Base-by-base conservation (phyloP, 2,888 invertebrate species). In the Polyploca ridens region DNA sequence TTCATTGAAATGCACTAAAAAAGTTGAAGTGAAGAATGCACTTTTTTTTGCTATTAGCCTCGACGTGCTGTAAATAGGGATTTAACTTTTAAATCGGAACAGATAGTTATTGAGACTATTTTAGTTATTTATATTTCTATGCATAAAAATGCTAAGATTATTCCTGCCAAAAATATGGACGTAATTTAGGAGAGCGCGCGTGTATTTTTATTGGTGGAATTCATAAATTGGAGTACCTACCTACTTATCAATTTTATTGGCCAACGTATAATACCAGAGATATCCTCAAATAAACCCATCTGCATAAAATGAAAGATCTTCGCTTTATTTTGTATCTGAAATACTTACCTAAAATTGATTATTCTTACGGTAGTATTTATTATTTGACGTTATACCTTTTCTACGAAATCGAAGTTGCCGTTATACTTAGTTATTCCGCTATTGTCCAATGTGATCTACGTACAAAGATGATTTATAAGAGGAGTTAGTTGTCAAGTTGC, bases 281-380 rank as follows among this genome's bases (percentile, higher is more conserved):
- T 19, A 54, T 14, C 10, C 19, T 14, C 54, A 54, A 54, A 16
- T 10, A 54, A 54, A 54, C n/a, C 49, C 46, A 4, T 16, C 8
- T 4, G 1, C 3, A 19, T 54, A 16, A 49, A n/a, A 19, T 54
- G 10, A n/a, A n/a, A 5, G 11, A n/a, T n/a, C n/a, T n/a, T n/a
- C n/a, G n/a, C n/a, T n/a, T 46, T 19, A 7, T 54, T 54, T 7
- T 54, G 16, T 19, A 6, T n/a, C 6, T n/a, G 41, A 54, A n/a
- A 14, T 16, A 19, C 0, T 4, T 35, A 27, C 27, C 2, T 27
- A 27, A 2, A 2, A 16, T 19, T 10, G 3, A 19, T 64, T 44
- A 60, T 59, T 62, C 60, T 35, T 63, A 60, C 62, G 2, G 16
- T 57, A 46, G 5, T 46, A n/a, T 46, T 46, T n/a, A 5, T 46